phyloP scores from a whole-genome alignment of 2,797 vertebrate species.

The Pseudopleuronectes americanus region DNA sequence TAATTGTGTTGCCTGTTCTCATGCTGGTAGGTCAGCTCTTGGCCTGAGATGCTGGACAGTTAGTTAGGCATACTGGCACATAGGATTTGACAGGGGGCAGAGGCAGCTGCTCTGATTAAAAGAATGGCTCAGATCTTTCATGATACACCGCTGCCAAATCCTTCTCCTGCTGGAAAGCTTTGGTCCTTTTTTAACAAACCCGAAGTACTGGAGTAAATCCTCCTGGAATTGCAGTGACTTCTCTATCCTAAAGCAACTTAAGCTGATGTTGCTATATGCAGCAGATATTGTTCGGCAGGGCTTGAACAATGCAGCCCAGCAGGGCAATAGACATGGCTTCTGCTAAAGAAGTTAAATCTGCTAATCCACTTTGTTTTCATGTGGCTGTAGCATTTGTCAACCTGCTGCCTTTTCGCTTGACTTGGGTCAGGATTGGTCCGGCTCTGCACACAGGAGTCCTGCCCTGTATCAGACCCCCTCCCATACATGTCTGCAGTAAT shows the following conservation, averaged over 20 bases:
- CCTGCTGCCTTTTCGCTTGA: conserved; percentile 68
- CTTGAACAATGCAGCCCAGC: conserved; percentile 59
- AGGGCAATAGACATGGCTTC: conserved; percentile 41
- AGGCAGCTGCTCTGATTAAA: conserved; percentile 37
- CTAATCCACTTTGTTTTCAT: conserved; percentile 79
- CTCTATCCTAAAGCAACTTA: conserved; percentile 53
- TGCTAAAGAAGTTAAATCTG: conserved; percentile 68
- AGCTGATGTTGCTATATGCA: conserved; percentile 60
- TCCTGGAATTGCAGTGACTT: conserved; percentile 55
- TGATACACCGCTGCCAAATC: conserved; percentile 17
- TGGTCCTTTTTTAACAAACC: conserved; percentile 15
- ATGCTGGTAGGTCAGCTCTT: conserved; percentile 67
- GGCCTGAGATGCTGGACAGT: conserved; percentile 48
- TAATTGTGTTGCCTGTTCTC: conserved; percentile 66
- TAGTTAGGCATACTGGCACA: conserved; percentile 34
- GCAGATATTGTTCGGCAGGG: conserved; percentile 33
- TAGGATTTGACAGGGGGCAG: conserved; percentile 50
- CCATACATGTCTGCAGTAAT: conserved; percentile 40
- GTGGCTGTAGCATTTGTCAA: conserved; percentile 73
- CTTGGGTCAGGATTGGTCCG: conserved; percentile 60
- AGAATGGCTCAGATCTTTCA: conserved; percentile 15
- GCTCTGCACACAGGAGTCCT: conserved; percentile 53
- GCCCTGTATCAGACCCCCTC: conserved; percentile 56
- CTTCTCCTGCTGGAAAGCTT: conserved; percentile 3
- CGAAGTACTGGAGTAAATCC: conserved; percentile 40